Evolutionary conservation across 2,113 vertebrate genomes (phyloP), one percentile per base, ranked within the genome.

Genomic region (Garra rufa): DNA sequence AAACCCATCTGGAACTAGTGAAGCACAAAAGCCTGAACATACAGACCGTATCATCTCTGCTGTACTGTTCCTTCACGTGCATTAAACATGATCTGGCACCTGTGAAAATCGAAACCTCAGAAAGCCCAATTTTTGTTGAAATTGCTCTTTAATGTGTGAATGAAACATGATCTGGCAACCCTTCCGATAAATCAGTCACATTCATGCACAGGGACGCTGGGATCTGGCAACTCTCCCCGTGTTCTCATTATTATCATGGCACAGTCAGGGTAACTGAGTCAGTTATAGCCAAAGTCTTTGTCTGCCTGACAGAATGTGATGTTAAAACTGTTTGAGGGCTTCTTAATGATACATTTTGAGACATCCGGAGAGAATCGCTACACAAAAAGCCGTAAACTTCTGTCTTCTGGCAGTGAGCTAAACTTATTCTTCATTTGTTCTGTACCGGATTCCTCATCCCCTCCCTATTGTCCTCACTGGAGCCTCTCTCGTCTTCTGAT

Each of bases 401-500:
- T 55, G 28, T 55, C 48, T 76, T 38, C 17, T 76, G 28, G 48
- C 9, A 34, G 24, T 44, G 52, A 76, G 81, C 52, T n/a, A 67
- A 67, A 34, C 73, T 14, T n/a, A 24, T 44, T 71, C 21, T 71
- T 71, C 41, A 71, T 71, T 71, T 71, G 69, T 71, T 71, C 69
- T 44, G 41, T 71, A 44, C 69, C 1, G 17, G 30, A 69, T 69
- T 38, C 30, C 65, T 69, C 65, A 38, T 69, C 30, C 34, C 14
- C n/a, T 21, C 69, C 14, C 41, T 10, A 44, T 82, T 26, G 52
- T 75, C 75, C 84, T 82, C 80, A 86, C 79, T 52, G 59, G 78
- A 89, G 34, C 44, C 41, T 21, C 86, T 85, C 83, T 88, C 76
- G 76, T 80, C 86, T 81, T 46, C 14, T 46, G 75, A 85, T 55